Base-by-base conservation (phyloP, 2,113 vertebrate genomes). In the Cercocebus atys region DNA sequence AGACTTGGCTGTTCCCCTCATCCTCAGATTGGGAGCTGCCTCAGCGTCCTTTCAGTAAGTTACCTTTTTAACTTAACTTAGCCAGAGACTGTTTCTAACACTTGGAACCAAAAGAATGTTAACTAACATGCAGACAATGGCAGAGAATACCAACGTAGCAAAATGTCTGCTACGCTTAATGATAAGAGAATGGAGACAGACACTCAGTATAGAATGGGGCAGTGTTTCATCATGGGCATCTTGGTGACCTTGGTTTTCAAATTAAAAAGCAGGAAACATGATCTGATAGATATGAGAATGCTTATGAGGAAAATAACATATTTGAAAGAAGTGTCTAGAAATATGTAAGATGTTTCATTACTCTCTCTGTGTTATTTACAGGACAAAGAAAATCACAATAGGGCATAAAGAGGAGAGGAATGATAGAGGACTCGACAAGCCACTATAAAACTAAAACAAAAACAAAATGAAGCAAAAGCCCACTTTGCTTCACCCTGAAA, bases 71-170 rank as follows among this genome's bases (percentile, higher is more conserved):
- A 57, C 70, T 90, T 73, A 89, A 66, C 72, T 89, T 75, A 75
- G 76, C n/a, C 52, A 76, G 91, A 92, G 57, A 90, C 43, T 23
- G 22, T 90, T 92, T 72, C 70, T 95, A 90, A 91, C 70, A 72
- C 82, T 82, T n/a, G n/a, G 35, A 96, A 75, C 84, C 81, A 72
- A 88, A 94, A 78, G 85, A 97, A 96, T 95, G 57, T 76, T 93
- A 72, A 72, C 84, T 85, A 90, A 91, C 66, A 30, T 22, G 12
- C 45, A 70, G 50, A 43, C 45, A 3, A 14, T 40, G 45, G 72
- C 72, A 79, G 72, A 89, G 95, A 95, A 82, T 59, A n/a, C 5
- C 64, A 85, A 35, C 22, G 20, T 1, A 68, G 45, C 40, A 61
- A 75, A 83, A 72, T 64, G 50, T 59, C 68, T 20, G 61, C 38